Conservation (phyloP, 2,888 invertebrate species). For the Tenthredo mesomela region DNA sequence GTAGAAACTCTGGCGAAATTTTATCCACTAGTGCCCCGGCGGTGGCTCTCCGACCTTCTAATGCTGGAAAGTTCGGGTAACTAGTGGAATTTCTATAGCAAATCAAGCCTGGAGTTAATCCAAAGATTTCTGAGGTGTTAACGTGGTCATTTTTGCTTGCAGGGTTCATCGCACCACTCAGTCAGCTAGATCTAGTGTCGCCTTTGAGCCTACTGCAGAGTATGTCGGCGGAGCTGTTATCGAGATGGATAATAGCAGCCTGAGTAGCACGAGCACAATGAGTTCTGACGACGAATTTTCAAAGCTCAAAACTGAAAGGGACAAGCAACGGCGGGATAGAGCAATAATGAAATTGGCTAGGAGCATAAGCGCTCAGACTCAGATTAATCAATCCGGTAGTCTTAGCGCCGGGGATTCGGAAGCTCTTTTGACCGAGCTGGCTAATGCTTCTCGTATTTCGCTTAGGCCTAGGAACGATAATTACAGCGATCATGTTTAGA, state of each 20-base stretch:
- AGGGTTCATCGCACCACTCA: constrained; percentile 67
- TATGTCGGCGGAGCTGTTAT: not conserved
- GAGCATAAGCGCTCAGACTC: constrained; percentile 79
- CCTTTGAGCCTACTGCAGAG: constrained; percentile 60
- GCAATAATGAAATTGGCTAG: constrained; percentile 83
- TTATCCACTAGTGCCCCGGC: constrained; percentile 45
- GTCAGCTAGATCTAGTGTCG: constrained; percentile 65
- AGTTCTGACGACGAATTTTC: constrained; percentile 84
- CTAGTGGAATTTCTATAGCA: not conserved
- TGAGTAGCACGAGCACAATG: constrained; percentile 60
- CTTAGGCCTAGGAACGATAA: constrained; percentile 57
- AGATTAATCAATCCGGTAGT: constrained; percentile 49
- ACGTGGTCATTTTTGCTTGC: constrained; percentile 25
- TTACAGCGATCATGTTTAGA: constrained; percentile 54
- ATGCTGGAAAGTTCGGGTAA: not conserved
- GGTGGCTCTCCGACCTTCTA: constrained; percentile 2
- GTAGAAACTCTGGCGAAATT: constrained; percentile 61
- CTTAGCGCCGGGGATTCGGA: constrained; percentile 62
- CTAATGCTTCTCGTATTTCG: constrained; percentile 65
- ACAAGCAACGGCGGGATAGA: constrained; percentile 84
- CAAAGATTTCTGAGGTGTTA: not conserved
- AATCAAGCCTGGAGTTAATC: not conserved
- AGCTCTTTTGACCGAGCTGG: constrained; percentile 68
- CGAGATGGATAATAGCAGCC: constrained; percentile 49
- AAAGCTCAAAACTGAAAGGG: constrained; percentile 84